Conservation (phyloP, 35 echinoderm and acorn worm species). For the Strongylocentrotus purpuratus region DNA sequence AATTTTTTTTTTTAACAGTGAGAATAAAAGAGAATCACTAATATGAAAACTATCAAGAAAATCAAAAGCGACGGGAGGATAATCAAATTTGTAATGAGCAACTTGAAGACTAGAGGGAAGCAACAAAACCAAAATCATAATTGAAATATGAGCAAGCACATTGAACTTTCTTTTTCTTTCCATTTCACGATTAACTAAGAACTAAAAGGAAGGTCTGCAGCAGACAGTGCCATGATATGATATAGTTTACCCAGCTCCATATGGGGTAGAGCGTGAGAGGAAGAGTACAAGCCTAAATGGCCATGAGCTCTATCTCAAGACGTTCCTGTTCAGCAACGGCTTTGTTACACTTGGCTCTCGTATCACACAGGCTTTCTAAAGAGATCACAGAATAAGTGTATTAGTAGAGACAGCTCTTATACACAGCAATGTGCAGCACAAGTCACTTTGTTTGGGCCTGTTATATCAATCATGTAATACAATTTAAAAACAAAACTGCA, state of each 20-base stretch:
- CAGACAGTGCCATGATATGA: background rate
- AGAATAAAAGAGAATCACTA: background rate
- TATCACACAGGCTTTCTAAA: background rate
- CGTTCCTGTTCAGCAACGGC: constrained; percentile 3
- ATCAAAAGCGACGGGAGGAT: background rate
- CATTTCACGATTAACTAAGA: background rate
- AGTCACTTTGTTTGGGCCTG: background rate
- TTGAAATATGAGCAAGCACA: constrained; percentile 2
- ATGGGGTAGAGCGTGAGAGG: background rate
- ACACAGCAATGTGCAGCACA: background rate
- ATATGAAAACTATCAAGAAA: background rate
- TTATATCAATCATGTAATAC: too few relatives aligned
- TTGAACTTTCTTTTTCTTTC: background rate
- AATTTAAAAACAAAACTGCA: too few relatives aligned
- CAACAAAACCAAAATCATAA: background rate
- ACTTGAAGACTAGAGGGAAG: background rate
- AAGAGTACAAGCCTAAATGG: background rate
- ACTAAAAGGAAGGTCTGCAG: background rate
- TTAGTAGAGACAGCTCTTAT: background rate
- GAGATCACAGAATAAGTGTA: background rate
- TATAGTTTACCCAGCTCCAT: constrained; percentile 9
- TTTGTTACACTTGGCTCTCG: background rate
- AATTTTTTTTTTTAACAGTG: background rate
- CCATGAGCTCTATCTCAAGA: constrained; percentile 15
- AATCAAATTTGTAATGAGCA: background rate